Evolutionary conservation across 1,140 invertebrate species (phyloP).

Genomic region (Myzus persicae): DNA sequence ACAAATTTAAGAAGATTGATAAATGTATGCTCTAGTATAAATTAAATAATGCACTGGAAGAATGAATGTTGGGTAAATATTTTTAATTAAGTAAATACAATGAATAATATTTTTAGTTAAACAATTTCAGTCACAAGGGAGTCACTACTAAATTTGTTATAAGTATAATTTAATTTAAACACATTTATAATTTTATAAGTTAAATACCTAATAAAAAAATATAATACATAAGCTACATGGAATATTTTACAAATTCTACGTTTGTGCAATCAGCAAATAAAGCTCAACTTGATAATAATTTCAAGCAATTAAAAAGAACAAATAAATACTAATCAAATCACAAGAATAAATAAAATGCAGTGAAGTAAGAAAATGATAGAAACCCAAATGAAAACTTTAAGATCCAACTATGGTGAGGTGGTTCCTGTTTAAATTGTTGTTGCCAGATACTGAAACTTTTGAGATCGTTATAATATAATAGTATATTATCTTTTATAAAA

Average conservation of each 20-base stretch:
- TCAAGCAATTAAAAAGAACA: conserved; percentile 19
- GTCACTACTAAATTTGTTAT: background rate
- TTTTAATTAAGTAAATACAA: background rate
- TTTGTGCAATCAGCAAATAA: conserved; percentile 28
- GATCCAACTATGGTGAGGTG: conserved; percentile 50
- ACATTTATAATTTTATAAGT: background rate
- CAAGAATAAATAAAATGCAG: conserved; percentile 49
- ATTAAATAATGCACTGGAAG: background rate
- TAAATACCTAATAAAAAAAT: background rate
- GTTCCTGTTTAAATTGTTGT: conserved; percentile 40
- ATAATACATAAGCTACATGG: background rate
- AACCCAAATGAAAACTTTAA: conserved; percentile 32
- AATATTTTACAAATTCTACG: background rate
- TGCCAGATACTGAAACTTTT: conserved; percentile 57
- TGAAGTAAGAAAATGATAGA: conserved; percentile 48
- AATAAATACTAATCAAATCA: background rate
- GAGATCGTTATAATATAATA: conserved; percentile 51
- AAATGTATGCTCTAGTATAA: background rate
- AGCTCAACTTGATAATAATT: conserved; percentile 34
- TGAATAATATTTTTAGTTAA: background rate
- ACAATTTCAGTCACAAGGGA: background rate
- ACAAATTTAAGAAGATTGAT: background rate
- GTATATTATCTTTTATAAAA: conserved; percentile 30
- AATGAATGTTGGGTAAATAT: background rate
- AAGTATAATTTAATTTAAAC: background rate